Conservation (phyloP, 2,797 vertebrate genomes). For the Cyclura pinguis region DNA sequence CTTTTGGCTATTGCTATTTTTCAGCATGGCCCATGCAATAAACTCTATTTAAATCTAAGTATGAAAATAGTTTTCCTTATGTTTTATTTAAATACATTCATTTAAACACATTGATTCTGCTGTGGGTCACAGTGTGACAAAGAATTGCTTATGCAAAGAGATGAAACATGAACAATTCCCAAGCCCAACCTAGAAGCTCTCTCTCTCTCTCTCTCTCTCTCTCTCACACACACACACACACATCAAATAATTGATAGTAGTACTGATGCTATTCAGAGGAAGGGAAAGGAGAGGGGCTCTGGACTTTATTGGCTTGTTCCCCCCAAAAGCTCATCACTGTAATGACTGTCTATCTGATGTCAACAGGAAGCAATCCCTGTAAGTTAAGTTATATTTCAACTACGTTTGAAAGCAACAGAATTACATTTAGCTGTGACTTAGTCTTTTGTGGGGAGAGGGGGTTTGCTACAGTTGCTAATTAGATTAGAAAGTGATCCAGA, state of each 20-base stretch:
- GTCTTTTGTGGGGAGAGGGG: too few relatives aligned
- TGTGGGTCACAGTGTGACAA: neutral
- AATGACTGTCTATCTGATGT: neutral
- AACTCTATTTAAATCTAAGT: conserved; percentile 24
- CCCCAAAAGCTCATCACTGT: neutral
- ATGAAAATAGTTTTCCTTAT: conserved; percentile 33
- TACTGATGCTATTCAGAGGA: neutral
- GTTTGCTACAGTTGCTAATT: too few relatives aligned
- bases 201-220: too few relatives aligned
- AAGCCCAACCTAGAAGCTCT: neutral
- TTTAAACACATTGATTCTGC: neutral
- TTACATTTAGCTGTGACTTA: too few relatives aligned
- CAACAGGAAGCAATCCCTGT: too few relatives aligned
- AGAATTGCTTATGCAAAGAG: neutral
- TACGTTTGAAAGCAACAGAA: too few relatives aligned
- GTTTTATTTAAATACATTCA: neutral
- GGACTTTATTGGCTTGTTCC: neutral
- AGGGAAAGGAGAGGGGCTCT: too few relatives aligned
- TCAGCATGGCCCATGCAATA: conserved; percentile 10
- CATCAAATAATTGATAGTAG: neutral
- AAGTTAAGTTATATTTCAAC: too few relatives aligned
- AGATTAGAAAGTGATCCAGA: too few relatives aligned
- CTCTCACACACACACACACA: too few relatives aligned
- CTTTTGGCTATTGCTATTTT: conserved; percentile 32
- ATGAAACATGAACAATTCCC: neutral